Base-by-base conservation (phyloP, 2,797 vertebrate species). In the Aratinga solstitialis region DNA sequence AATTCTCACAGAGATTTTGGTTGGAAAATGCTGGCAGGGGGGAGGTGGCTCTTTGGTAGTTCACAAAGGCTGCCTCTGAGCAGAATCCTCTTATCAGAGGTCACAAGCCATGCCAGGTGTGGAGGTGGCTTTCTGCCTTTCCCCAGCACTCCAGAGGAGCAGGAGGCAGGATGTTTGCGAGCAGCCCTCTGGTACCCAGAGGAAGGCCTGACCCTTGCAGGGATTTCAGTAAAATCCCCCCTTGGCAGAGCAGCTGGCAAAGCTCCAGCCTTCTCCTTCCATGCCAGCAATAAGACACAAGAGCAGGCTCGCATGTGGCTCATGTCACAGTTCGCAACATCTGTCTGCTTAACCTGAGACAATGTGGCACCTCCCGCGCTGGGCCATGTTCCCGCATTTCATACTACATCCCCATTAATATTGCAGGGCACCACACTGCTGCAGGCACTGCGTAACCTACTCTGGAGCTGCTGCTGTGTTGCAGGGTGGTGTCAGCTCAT, bases 371-470 rank as follows among this genome's bases (percentile, higher is more conserved):
- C 17, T 26, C 29, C 5, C 7, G 13, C 23, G 12, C 56, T 38
- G 13, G 74, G 29, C 45, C 6, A 4, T 22, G 45, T 30, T 75
- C 42, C 54, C 19, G 1, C 18, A 27, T 62, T 50, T 40, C 13
- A 7, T 76, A 32, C 29, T 15, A 15, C 34, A 40, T 51, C 30
- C 19, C 23, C 30, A n/a, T 51, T 32, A 24, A 20, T 51, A 42
- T 20, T 77, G 59, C 36, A n/a, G 59, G 22, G 30, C 3, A 10
- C 17, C 13, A 30, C 10, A 19, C 29, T 20, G 34, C 47, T 16
- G 22, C 22, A 58, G 56, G 56, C 22, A 58, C 7, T 1, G 10
- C 0, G 1, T 13, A 26, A 53, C 27, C 27, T 1, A 0, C 71
- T 22, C 71, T 12, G n/a, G 23, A 0, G 1, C 51, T 71, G 29